A percentile compares a stretch with the other conserved stretches of the same genome.
Evolutionary conservation across 2,113 vertebrate species (phyloP).

Genomic region (Alethe castanea): DNA sequence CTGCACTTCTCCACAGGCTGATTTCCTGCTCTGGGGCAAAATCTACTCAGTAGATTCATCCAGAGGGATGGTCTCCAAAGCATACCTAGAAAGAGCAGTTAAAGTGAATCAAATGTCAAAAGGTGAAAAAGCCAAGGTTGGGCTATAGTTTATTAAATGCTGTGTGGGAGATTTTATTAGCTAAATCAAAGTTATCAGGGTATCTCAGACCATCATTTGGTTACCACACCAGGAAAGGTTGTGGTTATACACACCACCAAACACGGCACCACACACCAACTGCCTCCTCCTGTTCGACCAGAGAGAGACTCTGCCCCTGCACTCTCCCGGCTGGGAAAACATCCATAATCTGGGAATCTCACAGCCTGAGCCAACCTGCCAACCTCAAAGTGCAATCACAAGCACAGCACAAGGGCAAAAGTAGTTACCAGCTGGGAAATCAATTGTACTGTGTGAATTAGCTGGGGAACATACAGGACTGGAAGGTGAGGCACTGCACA

Average conservation of each 20-base stretch:
- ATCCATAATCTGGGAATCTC: background rate
- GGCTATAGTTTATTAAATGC: background rate
- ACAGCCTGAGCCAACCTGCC: background rate
- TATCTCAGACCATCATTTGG: background rate
- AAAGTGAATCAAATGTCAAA: background rate
- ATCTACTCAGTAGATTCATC: background rate
- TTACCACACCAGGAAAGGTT: background rate
- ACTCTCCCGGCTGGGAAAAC: background rate
- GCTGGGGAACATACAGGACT: background rate
- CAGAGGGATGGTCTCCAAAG: background rate
- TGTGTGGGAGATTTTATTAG: background rate
- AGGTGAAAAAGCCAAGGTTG: background rate
- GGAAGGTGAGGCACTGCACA: background rate
- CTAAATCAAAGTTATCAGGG: background rate
- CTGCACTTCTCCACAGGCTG: background rate
- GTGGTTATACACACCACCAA: background rate
- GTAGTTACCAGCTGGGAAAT: background rate
- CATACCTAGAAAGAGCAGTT: background rate
- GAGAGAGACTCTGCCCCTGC: background rate
- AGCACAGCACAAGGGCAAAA: background rate
- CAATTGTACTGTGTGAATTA: background rate
- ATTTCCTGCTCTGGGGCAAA: background rate
- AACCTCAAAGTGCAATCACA: background rate
- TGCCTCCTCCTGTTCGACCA: background rate
- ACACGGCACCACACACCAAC: fast-evolving